These are phyloP conservation scores for Eptatretus burgeri DNA, from an alignment of 2,113 vertebrate species.

Conservation along the genomic window DNA sequence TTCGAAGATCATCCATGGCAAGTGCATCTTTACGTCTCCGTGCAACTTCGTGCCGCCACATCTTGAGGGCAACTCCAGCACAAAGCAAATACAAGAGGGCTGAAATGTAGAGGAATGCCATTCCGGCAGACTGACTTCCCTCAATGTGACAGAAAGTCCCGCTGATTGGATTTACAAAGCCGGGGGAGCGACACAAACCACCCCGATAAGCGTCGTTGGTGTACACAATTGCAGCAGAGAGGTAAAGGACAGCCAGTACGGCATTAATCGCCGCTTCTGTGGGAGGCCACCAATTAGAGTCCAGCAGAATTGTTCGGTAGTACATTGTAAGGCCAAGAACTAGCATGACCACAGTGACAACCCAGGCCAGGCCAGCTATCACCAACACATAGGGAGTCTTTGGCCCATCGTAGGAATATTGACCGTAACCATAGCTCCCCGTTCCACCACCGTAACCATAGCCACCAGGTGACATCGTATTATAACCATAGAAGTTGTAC, in stretches of 20 bases:
- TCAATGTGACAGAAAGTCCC: conserved; percentile 47
- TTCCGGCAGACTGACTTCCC: conserved; percentile 51
- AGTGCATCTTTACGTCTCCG: conserved; percentile 26
- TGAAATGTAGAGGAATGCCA: conserved; percentile 49
- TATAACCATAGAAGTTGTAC: conserved; percentile 16
- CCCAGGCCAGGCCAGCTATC: conserved; percentile 39
- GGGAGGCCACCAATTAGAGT: conserved; percentile 70
- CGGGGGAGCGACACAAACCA: conserved; percentile 38
- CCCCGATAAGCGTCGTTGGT: conserved; percentile 51
- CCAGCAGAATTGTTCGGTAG: conserved; percentile 60
- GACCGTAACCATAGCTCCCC: conserved; percentile 17
- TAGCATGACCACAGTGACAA: conserved; percentile 41
- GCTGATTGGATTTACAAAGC: conserved; percentile 43
- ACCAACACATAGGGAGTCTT: conserved; percentile 57
- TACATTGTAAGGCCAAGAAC: conserved; percentile 69
- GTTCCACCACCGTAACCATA: conserved; percentile 12
- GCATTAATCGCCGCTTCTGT: conserved; percentile 53
- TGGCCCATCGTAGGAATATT: conserved; percentile 36
- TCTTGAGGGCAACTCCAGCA: conserved; percentile 34
- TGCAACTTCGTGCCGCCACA: conserved; percentile 59
- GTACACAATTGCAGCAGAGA: conserved; percentile 41
- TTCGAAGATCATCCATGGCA: conserved; percentile 14
- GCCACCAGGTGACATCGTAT: conserved; percentile 20
- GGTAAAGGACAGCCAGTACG: conserved; percentile 33
- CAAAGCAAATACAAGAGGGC: conserved; percentile 45